A percentile compares a stretch with the other conserved stretches of the same genome.
Conservation (phyloP, 1,140 invertebrate genomes). For the Drosophila pachea region DNA sequence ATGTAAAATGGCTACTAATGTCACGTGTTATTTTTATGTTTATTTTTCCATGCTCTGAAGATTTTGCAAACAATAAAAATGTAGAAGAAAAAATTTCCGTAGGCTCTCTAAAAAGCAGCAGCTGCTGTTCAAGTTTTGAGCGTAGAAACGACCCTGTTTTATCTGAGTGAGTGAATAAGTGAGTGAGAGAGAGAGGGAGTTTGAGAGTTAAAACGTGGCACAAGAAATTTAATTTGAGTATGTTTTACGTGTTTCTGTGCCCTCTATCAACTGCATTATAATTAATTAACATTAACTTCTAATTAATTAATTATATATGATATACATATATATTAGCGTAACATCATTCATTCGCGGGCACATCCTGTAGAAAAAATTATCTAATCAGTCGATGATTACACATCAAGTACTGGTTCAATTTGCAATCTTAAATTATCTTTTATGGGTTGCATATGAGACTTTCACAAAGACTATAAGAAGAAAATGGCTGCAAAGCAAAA, state of each 20-base stretch:
- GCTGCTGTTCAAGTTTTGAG: slow-evolving; percentile 15
- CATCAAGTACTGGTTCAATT: slow-evolving; percentile 15
- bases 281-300: slow-evolving; percentile 33
- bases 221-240: neutral
- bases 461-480: slow-evolving; percentile 6
- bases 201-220: slow-evolving; percentile 33
- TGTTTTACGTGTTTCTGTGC: slow-evolving; percentile 1
- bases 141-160: slow-evolving; percentile 28
- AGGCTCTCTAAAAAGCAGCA: slow-evolving; percentile 3
- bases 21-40: slow-evolving; percentile 34
- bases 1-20: slow-evolving; percentile 33
- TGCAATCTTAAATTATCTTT: slow-evolving; percentile 28
- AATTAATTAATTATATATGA: slow-evolving; percentile 38
- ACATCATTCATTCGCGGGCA: slow-evolving; percentile 8
- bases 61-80: slow-evolving; percentile 1
- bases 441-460: neutral
- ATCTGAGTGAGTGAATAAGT: neutral
- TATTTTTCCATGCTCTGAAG: slow-evolving; percentile 15
- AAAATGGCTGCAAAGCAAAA: slow-evolving; percentile 1
- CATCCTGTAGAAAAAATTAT: slow-evolving; percentile 41
- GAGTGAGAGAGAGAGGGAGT: slow-evolving; percentile 2
- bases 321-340: slow-evolving; percentile 18
- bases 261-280: slow-evolving; percentile 25
- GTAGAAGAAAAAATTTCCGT: slow-evolving; percentile 15
- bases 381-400: slow-evolving; percentile 41